Percentiles rank a stretch among this genome's conserved stretches.
phyloP scores from a whole-genome alignment of 2,888 invertebrate genomes.

The Microdon myrmicae region DNA sequence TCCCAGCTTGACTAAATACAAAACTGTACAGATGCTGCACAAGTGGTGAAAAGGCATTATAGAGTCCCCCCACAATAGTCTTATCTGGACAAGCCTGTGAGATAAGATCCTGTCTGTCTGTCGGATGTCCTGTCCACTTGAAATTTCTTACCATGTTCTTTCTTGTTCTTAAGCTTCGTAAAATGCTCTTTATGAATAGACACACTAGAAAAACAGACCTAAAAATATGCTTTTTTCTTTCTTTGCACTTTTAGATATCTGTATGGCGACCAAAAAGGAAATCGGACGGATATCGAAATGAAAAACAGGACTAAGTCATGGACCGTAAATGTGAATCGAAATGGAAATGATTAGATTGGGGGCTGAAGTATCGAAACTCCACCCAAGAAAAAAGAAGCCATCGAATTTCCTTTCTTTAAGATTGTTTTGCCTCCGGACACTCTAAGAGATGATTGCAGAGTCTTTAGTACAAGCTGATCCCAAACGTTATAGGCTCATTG shows the following conservation, averaged over 20 bases:
- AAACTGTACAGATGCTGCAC: too few species aligned
- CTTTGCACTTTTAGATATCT: constrained; percentile 36
- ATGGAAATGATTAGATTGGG: constrained; percentile 38
- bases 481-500: constrained; percentile 41
- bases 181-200: constrained; percentile 8
- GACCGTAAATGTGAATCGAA: constrained; percentile 47
- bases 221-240: constrained; percentile 28
- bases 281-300: constrained; percentile 20
- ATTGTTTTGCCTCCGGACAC: constrained; percentile 25
- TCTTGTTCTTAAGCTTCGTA: constrained; percentile 10
- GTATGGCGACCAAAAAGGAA: constrained; percentile 18
- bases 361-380: constrained; percentile 1
- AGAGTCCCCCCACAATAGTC: too few species aligned
- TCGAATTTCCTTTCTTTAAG: constrained; percentile 12
- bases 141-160: constrained; percentile 8
- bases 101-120: constrained; percentile 32
- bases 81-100: constrained; percentile 15
- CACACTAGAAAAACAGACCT: background rate
- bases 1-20: too few species aligned
- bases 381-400: constrained; percentile 11
- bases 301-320: constrained; percentile 15
- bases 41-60: too few species aligned
- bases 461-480: constrained; percentile 40
- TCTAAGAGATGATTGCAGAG: constrained; percentile 37
- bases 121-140: constrained; percentile 36